Evolutionary conservation across 2,888 invertebrate genomes (phyloP).

Genomic region (Megastigmus dorsalis): DNA sequence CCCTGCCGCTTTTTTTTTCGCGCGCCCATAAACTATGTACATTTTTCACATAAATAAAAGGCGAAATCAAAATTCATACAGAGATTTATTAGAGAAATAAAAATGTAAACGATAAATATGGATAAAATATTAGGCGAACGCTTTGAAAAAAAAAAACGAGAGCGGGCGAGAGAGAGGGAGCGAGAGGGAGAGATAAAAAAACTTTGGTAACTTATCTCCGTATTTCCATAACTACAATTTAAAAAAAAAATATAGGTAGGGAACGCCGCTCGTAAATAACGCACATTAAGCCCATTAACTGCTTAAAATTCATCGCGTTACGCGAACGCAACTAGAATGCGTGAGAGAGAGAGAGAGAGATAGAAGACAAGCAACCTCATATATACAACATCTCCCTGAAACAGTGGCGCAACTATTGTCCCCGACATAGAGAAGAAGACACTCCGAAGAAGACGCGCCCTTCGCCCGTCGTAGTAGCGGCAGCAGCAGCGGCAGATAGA

Average conservation of each 20-base stretch:
- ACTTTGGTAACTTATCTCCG: slow-evolving; percentile 33
- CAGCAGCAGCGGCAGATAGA: slow-evolving; percentile 39
- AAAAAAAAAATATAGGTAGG: slow-evolving; percentile 25
- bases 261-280: slow-evolving; percentile 30
- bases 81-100: slow-evolving; percentile 44
- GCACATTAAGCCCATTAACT: slow-evolving; percentile 49
- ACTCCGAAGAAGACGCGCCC: slow-evolving; percentile 33
- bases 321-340: not conserved
- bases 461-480: slow-evolving; percentile 39
- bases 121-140: slow-evolving; percentile 35
- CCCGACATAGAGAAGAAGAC: slow-evolving; percentile 1
- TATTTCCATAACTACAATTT: slow-evolving; percentile 46
- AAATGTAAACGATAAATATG: slow-evolving; percentile 39
- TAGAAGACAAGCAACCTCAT: too few relatives aligned
- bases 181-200: too few relatives aligned
- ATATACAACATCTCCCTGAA: slow-evolving; percentile 2
- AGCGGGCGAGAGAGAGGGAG: too few relatives aligned
- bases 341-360: slow-evolving; percentile 11
- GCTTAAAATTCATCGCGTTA: slow-evolving; percentile 51
- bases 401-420: slow-evolving; percentile 45
- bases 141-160: slow-evolving; percentile 21
- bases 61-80: slow-evolving; percentile 32
- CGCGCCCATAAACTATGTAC: not conserved
- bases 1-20: not conserved
- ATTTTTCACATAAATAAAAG: slow-evolving; percentile 28